Base-by-base conservation (phyloP, 2,797 vertebrate species). In the Mormyrops attenuatus region DNA sequence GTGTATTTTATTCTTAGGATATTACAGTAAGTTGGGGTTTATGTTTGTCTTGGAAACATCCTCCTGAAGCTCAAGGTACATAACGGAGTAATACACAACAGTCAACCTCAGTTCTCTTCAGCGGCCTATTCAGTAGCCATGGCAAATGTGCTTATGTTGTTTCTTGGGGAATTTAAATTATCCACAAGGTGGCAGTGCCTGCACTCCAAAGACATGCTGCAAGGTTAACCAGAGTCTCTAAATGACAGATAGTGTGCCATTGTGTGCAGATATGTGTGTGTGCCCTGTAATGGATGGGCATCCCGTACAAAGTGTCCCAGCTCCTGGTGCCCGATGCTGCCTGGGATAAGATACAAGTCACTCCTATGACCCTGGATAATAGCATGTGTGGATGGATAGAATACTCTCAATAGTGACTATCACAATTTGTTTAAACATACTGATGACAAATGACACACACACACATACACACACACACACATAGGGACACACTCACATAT, bases 161-260 rank as follows among this genome's bases (percentile, higher is more conserved):
- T 41, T 80, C 17, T 80, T 57, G 3, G 55, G 3, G 55, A 80
- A 44, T 41, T 44, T 44, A 44, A 44, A 82, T 47, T 82, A 47
- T 34, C 77, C 77, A 82, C 77, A 82, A 82, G 77, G 77, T 82
- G 77, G 77, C 77, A 82, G 77, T 47, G 20, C 47, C 41, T 47
- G 20, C 38, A 47, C 17, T 82, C 17, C 34, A 1, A 82, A 47
- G 77, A 82, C 77, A 41, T 47, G 41, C 77, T 82, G 38, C 8
- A 17, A 82, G 17, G 41, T n/a, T 20, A 47, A 82, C 73, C 41
- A n/a, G 77, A 20, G 41, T 82, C 73, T 38, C 30, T 69, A 69
- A 80, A 80, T 38, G 0, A 41, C 22, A 20, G 41, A 44, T 41
- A n/a, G 41, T 47, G 5, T 47, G 17, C 2, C 15, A 41, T 20